Base-by-base conservation (phyloP, 2,888 invertebrate species). In the Folsomia candida region DNA sequence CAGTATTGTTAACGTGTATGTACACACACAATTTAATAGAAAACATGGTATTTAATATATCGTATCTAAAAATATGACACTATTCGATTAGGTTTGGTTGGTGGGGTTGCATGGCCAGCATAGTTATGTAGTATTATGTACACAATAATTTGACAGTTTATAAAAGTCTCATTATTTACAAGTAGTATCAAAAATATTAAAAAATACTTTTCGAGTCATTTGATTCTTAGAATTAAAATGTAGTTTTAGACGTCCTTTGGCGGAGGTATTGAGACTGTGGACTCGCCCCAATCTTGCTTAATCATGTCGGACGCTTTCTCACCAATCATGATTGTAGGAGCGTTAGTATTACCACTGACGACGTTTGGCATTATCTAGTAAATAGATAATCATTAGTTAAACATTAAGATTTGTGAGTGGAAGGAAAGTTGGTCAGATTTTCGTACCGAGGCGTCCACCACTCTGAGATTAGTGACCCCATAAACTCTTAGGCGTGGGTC, bases 301-400 rank as follows among this genome's bases (percentile, higher is more conserved):
- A 90, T 89, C 84, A 90, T 85, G 81, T 91, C 90, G 0, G 89
- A 85, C 4, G 88, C 90, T 81, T 91, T 92, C 82, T 92, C 92
- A 2, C 91, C 92, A 79, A 92, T 91, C 47, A 37, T 67, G 6
- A 67, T 67, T 24, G 80, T 79, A 0, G 92, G 90, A 0, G 90
- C 89, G 79, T 91, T 91, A 0, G 91, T 91, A 81, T 92, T 91
- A 25, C 89, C 89, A 0, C 90, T 88, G 0, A 89, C 88, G 58
- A 92, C 89, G 82, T 87, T 87, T 0, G 92, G 92, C 87, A 92
- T 92, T 58, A 92, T 86, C 76, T 91, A 91, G 0, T 91, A 14
- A 14, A 37, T 37, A n/a, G n/a, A n/a, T n/a, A n/a, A n/a, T n/a
- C n/a, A n/a, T n/a, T n/a, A n/a, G n/a, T n/a, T n/a, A n/a, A n/a